Evolutionary conservation across 1,140 invertebrate genomes (phyloP).

Genomic region (Solenopsis fugax): DNA sequence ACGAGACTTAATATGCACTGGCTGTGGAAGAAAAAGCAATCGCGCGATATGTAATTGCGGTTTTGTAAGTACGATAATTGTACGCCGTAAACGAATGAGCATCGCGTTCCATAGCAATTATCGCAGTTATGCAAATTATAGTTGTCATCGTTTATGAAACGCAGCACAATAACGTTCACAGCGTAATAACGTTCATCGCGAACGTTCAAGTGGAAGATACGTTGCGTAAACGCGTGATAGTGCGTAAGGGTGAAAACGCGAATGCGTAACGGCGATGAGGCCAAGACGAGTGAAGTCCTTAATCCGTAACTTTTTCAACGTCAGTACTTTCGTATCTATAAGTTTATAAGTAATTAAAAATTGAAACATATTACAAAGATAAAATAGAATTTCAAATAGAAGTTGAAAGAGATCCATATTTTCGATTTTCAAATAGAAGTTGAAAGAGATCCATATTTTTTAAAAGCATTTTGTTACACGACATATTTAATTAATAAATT

Average conservation of each 20-base stretch:
- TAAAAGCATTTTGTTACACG: too few species aligned
- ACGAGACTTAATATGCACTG: not conserved
- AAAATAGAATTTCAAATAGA: too few species aligned
- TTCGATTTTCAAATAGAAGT: too few species aligned
- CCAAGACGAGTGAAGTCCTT: not conserved
- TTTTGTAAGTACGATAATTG: not conserved
- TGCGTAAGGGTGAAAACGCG: not conserved
- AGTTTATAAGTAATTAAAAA: too few species aligned
- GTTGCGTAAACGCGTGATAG: not conserved
- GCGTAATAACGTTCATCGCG: not conserved
- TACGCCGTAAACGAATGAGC: not conserved
- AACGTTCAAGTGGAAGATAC: not conserved
- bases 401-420: too few species aligned
- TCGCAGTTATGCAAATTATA: not conserved
- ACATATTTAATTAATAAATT: too few species aligned
- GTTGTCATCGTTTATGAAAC: conserved; percentile 5
- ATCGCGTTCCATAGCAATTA: not conserved
- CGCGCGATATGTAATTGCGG: not conserved
- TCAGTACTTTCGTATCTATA: too few species aligned
- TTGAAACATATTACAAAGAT: too few species aligned
- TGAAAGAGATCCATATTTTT: too few species aligned
- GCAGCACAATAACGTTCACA: not conserved
- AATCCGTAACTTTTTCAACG: not conserved
- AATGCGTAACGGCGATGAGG: not conserved
- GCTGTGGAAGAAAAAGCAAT: not conserved